Base-by-base conservation (phyloP, 2,888 invertebrate species). In the Phortica magna region DNA sequence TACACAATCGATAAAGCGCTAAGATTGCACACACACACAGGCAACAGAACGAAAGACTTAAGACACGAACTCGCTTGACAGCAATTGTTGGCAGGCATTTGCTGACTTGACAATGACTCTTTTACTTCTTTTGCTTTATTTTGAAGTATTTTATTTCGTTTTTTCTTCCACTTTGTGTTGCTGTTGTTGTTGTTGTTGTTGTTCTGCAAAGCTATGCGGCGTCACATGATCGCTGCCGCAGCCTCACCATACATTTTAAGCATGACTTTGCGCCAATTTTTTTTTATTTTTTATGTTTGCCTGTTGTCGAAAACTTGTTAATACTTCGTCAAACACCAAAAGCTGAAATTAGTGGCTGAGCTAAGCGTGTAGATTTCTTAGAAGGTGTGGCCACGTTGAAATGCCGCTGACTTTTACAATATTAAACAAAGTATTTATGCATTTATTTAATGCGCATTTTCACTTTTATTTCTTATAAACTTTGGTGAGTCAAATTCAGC, bases 11-110 rank as follows among this genome's bases (percentile, higher is more conserved):
- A 59, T 17, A 59, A n/a, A 59, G 43, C n/a, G n/a, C n/a, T n/a
- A n/a, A n/a, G n/a, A n/a, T n/a, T n/a, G n/a, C n/a, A n/a, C n/a
- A n/a, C n/a, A n/a, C n/a, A n/a, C 17, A 67, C 55, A 88, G 87
- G 84, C 82, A 87, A 83, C 76, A 39, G 39, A 65, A 72, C 55
- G 55, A 76, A 75, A 76, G 76, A 76, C 73, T 76, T 76, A 76
- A 76, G 76, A 67, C 59, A 76, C 76, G 19, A 76, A 76, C 76
- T 73, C 17, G 61, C 14, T 12, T 68, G 14, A 14, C 10, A 42
- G 14, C 67, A 67, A 10, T 59, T 59, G 39, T 12, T 31, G 64
- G 48, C 48, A 48, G 14, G 14, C 48, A 48, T 31, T 31, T 31
- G 31, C 31, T 31, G 31, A 31, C 31, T 31, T 31, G 31, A 31